A percentile compares a stretch with the other conserved stretches of the same genome.
Evolutionary conservation across 2,113 vertebrate species (phyloP).

Genomic region (Sceloporus undulatus): DNA sequence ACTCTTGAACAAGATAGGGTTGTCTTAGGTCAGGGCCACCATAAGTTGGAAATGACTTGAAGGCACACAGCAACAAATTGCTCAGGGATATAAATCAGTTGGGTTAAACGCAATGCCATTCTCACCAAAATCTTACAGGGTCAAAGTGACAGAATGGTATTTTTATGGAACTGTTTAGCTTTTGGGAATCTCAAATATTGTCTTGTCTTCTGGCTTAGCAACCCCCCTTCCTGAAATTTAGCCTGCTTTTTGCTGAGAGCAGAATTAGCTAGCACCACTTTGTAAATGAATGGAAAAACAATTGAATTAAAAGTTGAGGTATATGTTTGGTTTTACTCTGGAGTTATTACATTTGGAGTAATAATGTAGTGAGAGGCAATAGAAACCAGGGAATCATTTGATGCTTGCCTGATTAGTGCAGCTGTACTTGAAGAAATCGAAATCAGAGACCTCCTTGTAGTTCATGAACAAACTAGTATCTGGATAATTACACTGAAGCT

Average conservation of each 20-base stretch:
- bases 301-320: not conserved
- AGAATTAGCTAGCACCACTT: not conserved
- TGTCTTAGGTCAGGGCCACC: no score
- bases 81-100: no score
- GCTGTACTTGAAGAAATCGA: conserved; percentile 7
- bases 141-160: not conserved
- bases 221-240: not conserved
- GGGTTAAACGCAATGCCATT: not conserved
- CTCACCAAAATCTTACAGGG: not conserved
- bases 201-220: not conserved
- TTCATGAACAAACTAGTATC: conserved; percentile 9
- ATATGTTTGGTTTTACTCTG: conserved; percentile 2
- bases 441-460: not conserved
- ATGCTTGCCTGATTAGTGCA: not conserved
- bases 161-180: not conserved
- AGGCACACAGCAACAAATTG: no score
- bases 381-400: not conserved
- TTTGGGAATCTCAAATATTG: not conserved
- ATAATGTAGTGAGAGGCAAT: not conserved
- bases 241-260: not conserved
- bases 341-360: not conserved
- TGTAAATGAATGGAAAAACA: not conserved
- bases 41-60: no score
- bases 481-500: not conserved
- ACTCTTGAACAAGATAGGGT: no score